phyloP scores from a whole-genome alignment of 2,888 invertebrate species.

The Phrixothrix hirtus region DNA sequence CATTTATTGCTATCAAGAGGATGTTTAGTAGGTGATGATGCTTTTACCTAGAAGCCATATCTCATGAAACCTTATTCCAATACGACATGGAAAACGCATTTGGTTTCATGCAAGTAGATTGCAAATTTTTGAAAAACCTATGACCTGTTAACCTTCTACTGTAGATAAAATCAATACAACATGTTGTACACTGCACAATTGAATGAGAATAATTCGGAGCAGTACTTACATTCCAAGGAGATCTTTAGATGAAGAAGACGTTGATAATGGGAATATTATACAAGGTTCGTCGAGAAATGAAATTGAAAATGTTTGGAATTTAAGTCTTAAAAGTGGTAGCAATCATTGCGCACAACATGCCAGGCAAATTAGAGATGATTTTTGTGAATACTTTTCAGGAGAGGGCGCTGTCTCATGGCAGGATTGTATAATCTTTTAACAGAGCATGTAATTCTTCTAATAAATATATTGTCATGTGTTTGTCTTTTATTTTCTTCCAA shows the following conservation, averaged over 20 bases:
- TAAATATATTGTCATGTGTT: neutral
- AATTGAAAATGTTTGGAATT: neutral
- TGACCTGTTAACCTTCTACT: slow-evolving; percentile 22
- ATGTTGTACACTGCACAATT: slow-evolving; percentile 24
- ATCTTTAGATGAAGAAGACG: slow-evolving; percentile 13
- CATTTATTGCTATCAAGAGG: neutral
- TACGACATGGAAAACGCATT: neutral
- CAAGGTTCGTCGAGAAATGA: slow-evolving; percentile 5
- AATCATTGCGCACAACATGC: slow-evolving; percentile 8
- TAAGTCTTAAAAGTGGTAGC: neutral
- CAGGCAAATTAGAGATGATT: neutral
- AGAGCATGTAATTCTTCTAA: neutral
- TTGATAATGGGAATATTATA: slow-evolving; percentile 1
- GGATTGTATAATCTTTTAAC: neutral
- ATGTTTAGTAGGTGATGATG: slow-evolving; percentile 2
- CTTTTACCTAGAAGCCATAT: neutral
- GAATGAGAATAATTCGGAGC: slow-evolving; percentile 14
- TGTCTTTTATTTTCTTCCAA: slow-evolving; percentile 7
- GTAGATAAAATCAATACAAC: slow-evolving; percentile 21
- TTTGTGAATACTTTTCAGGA: neutral
- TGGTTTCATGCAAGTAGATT: slow-evolving; percentile 14
- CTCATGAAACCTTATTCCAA: too few species aligned
- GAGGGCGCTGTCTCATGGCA: slow-evolving; percentile 2
- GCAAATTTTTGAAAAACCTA: slow-evolving; percentile 26
- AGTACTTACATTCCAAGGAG: slow-evolving; percentile 12